phyloP scores from a whole-genome alignment of 2,888 invertebrate genomes.

The Callyntrura guangdongensis region DNA sequence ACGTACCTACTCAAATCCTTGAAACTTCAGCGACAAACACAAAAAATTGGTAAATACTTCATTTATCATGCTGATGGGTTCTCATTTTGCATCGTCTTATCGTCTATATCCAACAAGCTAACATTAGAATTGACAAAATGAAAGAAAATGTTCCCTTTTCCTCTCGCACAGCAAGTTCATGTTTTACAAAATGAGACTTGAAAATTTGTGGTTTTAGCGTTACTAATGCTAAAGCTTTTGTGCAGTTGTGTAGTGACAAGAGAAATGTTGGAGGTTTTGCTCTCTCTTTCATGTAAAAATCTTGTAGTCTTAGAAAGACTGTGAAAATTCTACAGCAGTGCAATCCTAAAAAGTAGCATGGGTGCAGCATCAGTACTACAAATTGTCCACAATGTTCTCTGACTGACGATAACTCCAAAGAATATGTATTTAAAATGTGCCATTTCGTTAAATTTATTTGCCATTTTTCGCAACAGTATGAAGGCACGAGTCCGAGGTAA shows the following conservation, averaged over 20 bases:
- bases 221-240: neutral
- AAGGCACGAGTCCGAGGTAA: neutral
- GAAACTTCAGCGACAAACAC: neutral
- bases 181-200: too few relatives aligned
- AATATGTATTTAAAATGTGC: too few relatives aligned
- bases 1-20: too few relatives aligned
- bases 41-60: neutral
- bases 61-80: too few relatives aligned
- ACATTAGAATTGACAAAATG: neutral
- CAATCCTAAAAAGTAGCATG: neutral
- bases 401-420: too few relatives aligned
- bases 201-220: neutral
- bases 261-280: constrained; percentile 19
- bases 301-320: neutral
- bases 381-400: neutral
- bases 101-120: neutral
- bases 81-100: neutral
- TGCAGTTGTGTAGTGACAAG: neutral
- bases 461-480: neutral
- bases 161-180: too few relatives aligned
- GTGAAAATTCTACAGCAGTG: neutral
- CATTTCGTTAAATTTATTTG: too few relatives aligned
- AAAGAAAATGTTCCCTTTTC: neutral
- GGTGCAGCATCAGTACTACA: neutral
- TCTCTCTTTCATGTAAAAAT: constrained; percentile 10